These are phyloP conservation scores for Belonocnema kinseyi DNA, from an alignment of 1,140 invertebrate species.

Conservation along the genomic window DNA sequence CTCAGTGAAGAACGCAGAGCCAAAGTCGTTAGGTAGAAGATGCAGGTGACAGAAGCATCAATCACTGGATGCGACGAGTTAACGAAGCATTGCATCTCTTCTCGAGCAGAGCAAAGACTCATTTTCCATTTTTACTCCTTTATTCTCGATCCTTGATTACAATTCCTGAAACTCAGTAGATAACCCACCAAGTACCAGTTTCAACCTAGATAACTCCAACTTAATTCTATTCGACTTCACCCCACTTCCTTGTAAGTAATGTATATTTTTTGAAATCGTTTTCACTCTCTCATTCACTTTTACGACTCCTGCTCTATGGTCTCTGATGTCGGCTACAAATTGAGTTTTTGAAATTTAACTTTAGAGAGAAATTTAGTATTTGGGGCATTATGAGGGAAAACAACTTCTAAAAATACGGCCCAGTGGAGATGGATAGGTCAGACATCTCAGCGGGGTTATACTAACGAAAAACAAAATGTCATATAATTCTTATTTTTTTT, in stretches of 20 bases:
- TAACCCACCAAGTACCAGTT: background rate
- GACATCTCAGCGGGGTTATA: no score
- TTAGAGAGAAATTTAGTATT: background rate
- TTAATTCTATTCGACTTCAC: background rate
- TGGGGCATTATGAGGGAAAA: background rate
- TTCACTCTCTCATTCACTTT: background rate
- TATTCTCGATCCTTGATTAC: background rate
- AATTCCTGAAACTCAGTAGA: background rate
- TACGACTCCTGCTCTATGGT: background rate
- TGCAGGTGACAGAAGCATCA: slow-evolving; percentile 25
- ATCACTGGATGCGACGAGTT: slow-evolving; percentile 12
- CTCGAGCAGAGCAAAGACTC: slow-evolving; percentile 3
- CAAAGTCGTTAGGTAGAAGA: background rate
- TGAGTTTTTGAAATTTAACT: background rate
- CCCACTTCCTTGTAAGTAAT: background rate
- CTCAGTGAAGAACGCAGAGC: background rate
- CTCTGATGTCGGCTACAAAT: background rate
- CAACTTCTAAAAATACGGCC: no score
- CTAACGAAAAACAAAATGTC: no score
- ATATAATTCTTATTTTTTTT: no score
- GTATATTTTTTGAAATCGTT: background rate
- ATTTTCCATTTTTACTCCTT: background rate
- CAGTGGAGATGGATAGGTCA: no score
- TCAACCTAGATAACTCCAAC: background rate
- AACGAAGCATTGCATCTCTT: slow-evolving; percentile 3